phyloP scores from a whole-genome alignment of 2,797 vertebrate genomes.

The Heterohyrax brucei region DNA sequence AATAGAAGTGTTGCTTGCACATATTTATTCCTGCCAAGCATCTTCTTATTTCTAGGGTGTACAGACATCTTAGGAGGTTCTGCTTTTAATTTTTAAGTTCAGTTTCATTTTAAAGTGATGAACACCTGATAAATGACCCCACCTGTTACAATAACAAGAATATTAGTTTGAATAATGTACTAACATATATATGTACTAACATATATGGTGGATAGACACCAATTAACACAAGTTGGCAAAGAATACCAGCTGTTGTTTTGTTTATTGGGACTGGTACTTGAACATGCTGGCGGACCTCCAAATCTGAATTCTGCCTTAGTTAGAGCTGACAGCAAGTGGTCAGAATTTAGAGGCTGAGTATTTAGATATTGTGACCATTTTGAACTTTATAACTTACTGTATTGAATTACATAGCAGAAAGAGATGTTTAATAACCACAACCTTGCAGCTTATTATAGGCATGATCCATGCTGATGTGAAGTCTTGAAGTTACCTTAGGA shows the following conservation, averaged over 20 bases:
- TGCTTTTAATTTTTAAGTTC: constrained; percentile 73
- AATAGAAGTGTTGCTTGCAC: constrained; percentile 71
- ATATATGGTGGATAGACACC: constrained; percentile 31
- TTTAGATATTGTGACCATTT: constrained; percentile 47
- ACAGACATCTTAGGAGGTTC: constrained; percentile 65
- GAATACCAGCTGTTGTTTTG: constrained; percentile 36
- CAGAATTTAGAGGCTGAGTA: neutral
- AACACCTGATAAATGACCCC: constrained; percentile 77
- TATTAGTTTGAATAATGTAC: neutral
- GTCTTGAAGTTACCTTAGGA: constrained; percentile 4
- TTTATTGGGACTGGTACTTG: constrained; percentile 45
- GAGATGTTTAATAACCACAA: constrained; percentile 10
- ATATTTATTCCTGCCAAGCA: constrained; percentile 79
- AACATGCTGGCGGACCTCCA: constrained; percentile 66
- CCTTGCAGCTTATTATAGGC: neutral
- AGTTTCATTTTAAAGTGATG: constrained; percentile 74
- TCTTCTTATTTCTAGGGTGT: constrained; percentile 80
- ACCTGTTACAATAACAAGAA: constrained; percentile 66
- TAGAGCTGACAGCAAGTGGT: constrained; percentile 60
- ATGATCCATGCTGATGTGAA: neutral
- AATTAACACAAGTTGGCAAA: constrained; percentile 52
- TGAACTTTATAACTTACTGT: neutral
- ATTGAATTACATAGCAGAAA: constrained; percentile 57
- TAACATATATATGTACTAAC: constrained; percentile 44
- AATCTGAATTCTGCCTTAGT: constrained; percentile 63